A percentile compares a stretch with the other conserved stretches of the same genome.
These are phyloP conservation scores for Anguilla obscura DNA, from an alignment of 2,797 vertebrate genomes.

Conservation along the genomic window DNA sequence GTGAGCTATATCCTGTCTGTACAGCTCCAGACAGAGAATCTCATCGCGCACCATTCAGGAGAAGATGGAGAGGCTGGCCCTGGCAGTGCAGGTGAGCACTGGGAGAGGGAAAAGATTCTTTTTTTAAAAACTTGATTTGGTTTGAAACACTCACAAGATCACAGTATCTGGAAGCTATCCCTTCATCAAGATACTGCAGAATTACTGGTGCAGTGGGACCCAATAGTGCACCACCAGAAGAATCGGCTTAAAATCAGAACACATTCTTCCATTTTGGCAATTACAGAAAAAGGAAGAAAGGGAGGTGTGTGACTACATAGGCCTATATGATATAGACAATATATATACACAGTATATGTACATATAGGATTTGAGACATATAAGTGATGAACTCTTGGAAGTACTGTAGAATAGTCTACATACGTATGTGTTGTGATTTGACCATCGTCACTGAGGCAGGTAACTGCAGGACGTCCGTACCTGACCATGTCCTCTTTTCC, in stretches of 20 bases:
- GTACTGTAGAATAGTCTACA: background rate
- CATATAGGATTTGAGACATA: background rate
- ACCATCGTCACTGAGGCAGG: background rate
- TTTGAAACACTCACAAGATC: background rate
- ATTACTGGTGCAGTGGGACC: background rate
- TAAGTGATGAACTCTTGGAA: background rate
- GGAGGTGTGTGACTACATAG: background rate
- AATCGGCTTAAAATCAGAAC: background rate
- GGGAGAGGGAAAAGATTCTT: background rate
- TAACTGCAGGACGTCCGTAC: background rate
- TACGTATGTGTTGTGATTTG: background rate
- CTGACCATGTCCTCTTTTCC: background rate
- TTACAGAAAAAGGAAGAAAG: background rate
- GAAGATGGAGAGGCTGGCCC: constrained; percentile 86
- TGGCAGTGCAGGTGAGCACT: constrained; percentile 80
- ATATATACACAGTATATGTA: background rate
- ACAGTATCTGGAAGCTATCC: background rate
- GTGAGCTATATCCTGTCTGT: constrained; percentile 27
- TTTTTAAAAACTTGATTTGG: background rate
- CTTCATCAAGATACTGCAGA: background rate
- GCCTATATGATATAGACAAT: background rate
- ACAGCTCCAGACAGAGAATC: constrained; percentile 80
- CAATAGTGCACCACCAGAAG: background rate
- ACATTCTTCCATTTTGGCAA: background rate
- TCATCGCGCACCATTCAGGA: constrained; percentile 81